Conservation (phyloP, 2,113 vertebrate species). For the Callipepla squamata region DNA sequence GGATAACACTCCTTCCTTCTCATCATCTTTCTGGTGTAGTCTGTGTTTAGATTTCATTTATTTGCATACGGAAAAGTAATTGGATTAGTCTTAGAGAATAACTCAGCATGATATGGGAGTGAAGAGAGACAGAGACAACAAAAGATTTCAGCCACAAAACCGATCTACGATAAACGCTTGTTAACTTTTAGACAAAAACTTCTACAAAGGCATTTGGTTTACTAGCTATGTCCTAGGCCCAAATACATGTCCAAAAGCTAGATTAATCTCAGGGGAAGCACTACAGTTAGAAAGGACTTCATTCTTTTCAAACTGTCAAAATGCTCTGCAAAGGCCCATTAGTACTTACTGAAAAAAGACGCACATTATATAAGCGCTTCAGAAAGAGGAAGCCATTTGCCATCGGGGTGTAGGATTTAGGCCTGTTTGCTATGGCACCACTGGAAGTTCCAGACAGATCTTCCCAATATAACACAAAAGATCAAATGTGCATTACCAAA, state of each 20-base stretch:
- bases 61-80: neutral
- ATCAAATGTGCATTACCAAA: neutral
- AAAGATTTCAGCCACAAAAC: neutral
- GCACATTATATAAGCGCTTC: neutral
- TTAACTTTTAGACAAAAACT: neutral
- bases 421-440: neutral
- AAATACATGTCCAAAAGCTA: neutral
- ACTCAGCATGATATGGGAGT: neutral
- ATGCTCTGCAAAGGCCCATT: neutral
- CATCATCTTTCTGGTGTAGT: neutral
- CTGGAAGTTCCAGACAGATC: neutral
- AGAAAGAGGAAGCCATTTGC: neutral
- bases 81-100: slow-evolving; percentile 5
- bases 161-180: neutral
- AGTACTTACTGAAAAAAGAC: neutral
- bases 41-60: slow-evolving; percentile 16
- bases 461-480: neutral
- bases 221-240: neutral
- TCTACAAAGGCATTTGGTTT: neutral
- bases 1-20: neutral
- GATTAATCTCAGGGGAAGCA: neutral
- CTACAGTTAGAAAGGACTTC: neutral
- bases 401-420: neutral
- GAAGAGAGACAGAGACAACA: neutral
- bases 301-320: neutral